Evolutionary conservation across 1,140 invertebrate species (phyloP), one percentile per base, ranked within the genome.

Genomic region (Drosophila azteca): DNA sequence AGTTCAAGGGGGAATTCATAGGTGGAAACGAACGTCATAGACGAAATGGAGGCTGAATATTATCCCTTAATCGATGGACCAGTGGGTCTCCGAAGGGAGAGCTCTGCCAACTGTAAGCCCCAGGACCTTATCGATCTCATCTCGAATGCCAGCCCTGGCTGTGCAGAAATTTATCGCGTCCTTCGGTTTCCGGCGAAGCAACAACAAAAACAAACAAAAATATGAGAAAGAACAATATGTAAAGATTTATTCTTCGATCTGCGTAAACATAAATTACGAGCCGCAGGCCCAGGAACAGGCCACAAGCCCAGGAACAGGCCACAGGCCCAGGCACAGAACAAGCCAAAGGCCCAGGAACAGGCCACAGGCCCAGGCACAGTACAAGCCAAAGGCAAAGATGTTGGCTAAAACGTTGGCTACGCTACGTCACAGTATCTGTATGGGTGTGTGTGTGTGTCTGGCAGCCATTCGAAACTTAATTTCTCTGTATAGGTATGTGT

Each of bases 181-280:
- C 59, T 73, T 72, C 44, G 46, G 26, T 49, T 72, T 50, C 17
- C 17, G 31, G 44, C 45, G n/a, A 35, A 57, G 35, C 44, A 31
- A 43, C 66, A 68, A 41, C 52, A 24, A 22, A 54, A 46, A 31
- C 49, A 68, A 68, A 41, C 52, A 24, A 22, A 54, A 46, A n/a
- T 44, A 57, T 67, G 66, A 60, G 31, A 48, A 35, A 48, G 52
- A 61, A 70, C 51, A 72, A 71, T 61, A 72, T 71, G 61, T 75
- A 83, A 59, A 84, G 81, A 84, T 84, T 84, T 84, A 84, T 84
- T 72, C 72, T 65, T 68, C 77, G 81, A 84, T 84, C 80, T 84
- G 80, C 72, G 66, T 80, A 59, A 84, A 84, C 80, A 84, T 84
- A 84, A 84, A 84, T 84, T 84, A 84, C 77, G 52, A 64, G 17